These are phyloP conservation scores for Aythya fuligula DNA, from an alignment of 2,797 vertebrate species.

Conservation along the genomic window DNA sequence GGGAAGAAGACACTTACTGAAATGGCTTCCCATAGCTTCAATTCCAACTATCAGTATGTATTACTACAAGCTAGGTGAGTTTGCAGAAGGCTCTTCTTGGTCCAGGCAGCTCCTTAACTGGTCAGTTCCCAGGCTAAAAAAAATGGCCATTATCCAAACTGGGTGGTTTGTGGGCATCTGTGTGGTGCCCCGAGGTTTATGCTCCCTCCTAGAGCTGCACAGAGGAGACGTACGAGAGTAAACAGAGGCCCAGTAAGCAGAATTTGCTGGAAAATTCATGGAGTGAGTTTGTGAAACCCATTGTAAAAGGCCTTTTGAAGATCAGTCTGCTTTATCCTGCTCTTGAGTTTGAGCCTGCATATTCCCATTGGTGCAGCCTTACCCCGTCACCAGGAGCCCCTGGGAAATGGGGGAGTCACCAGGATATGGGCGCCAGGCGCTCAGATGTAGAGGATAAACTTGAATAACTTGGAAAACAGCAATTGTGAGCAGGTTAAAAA, in stretches of 20 bases:
- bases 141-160: neutral
- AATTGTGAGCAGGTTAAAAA: neutral
- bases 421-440: neutral
- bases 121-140: neutral
- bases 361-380: neutral
- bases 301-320: neutral
- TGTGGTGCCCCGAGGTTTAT: rapidly evolving
- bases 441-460: neutral
- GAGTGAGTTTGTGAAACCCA: rapidly evolving
- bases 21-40: neutral
- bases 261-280: neutral
- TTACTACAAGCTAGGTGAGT: neutral
- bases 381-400: neutral
- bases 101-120: neutral
- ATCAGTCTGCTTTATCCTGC: neutral
- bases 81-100: neutral
- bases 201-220: neutral
- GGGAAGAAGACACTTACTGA: neutral
- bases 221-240: neutral
- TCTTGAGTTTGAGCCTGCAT: neutral
- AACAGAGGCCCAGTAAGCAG: neutral
- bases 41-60: neutral
- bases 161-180: neutral
- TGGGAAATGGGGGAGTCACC: neutral
- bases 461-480: neutral